Evolutionary conservation across 2,888 invertebrate species (phyloP), one percentile per base, ranked within the genome.

Genomic region (Megamerina dolium): DNA sequence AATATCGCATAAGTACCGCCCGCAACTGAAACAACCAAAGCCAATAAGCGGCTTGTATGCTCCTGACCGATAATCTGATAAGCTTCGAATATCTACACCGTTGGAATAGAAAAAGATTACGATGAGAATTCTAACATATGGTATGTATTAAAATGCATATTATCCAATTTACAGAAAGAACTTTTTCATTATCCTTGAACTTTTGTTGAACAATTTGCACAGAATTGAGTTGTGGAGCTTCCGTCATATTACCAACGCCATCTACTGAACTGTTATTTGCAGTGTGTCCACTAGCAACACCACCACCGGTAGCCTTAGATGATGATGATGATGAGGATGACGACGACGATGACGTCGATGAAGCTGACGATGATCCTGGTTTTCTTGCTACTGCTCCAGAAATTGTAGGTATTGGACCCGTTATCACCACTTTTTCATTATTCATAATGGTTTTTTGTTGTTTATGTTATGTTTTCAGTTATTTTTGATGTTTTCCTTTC

Each of bases 21-120:
- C 3, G 61, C 56, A 3, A 53, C 51, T 3, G 68, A 66, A 6
- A 62, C 60, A 1, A 72, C 70, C 13, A 72, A 51, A 12, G 67
- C 61, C 26, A 72, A 49, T 4, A 72, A 43, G 2, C 69, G 66
- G 45, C 64, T 64, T 23, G 56, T 48, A 39, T 68, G 61, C 41
- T 68, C 71, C 20, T 53, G 63, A 1, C 64, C 66, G 29, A 58
- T 56, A n/a, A 70, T 61, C 51, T 72, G 70, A 57, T 70, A 70
- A 3, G 67, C 63, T 46, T 72, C 70, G 34, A 72, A 67, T 17
- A 68, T 54, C 71, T 71, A 37, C 2, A 43, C 10, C 10, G n/a
- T n/a, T n/a, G n/a, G n/a, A n/a, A n/a, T n/a, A 50, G 13, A n/a
- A 32, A 34, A 6, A 23, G 5, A 38, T n/a, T n/a, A n/a, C n/a